These are phyloP conservation scores for Lepidotrigona ventralis DNA, from an alignment of 1,140 invertebrate genomes.

Conservation along the genomic window DNA sequence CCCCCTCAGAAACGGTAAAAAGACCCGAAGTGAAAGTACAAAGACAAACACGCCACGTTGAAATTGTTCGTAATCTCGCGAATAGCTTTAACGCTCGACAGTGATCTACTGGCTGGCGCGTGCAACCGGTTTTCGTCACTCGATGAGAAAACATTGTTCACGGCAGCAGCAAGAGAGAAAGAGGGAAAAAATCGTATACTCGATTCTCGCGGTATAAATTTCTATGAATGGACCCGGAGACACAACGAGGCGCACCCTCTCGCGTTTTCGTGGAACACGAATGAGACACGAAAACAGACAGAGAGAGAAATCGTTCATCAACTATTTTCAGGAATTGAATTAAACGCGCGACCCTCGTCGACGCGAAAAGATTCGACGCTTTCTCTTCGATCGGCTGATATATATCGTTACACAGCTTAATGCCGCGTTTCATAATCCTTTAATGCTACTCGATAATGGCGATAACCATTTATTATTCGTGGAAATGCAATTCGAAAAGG, in stretches of 20 bases:
- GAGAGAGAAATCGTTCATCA: background rate
- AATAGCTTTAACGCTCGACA: conserved; percentile 30
- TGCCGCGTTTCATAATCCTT: conserved; percentile 46
- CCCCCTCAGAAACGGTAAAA: background rate
- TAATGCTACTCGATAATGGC: conserved; percentile 42
- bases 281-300: background rate
- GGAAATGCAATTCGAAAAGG: conserved; percentile 50
- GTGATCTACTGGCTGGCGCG: conserved; percentile 25
- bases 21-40: conserved; percentile 32
- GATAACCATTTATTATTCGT: conserved; percentile 53
- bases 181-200: background rate
- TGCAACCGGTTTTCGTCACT: conserved; percentile 42
- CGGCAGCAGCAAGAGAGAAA: too few species aligned
- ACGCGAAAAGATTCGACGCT: conserved; percentile 24
- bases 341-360: background rate
- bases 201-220: conserved; percentile 23
- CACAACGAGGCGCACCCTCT: background rate
- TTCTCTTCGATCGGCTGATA: conserved; percentile 16
- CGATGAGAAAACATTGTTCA: conserved; percentile 32
- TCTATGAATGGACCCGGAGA: background rate
- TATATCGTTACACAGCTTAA: conserved; percentile 13
- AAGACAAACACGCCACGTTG: conserved; percentile 16
- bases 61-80: conserved; percentile 38
- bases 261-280: background rate
- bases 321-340: conserved; percentile 14